A percentile compares a stretch with the other conserved stretches of the same genome.
phyloP scores from a whole-genome alignment of 2,888 invertebrate genomes.

The Drosophila mercatorum region DNA sequence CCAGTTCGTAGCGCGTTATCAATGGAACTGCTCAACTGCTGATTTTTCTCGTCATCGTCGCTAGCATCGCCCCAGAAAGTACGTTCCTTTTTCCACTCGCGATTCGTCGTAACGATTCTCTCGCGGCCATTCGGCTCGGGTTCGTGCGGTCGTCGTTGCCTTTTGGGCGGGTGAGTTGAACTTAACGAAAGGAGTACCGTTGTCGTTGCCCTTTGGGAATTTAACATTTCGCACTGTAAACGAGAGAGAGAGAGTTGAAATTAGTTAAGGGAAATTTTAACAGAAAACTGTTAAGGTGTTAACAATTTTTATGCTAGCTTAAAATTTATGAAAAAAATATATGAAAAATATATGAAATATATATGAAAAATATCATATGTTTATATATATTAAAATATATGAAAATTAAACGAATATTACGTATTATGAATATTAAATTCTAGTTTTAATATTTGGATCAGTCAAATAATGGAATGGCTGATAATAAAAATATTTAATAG shows the following conservation, averaged over 20 bases:
- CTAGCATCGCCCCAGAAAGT: constrained; percentile 75
- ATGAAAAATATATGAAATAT: no score
- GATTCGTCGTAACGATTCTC: constrained; percentile 28
- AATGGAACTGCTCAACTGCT: constrained; percentile 82
- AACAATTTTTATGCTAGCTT: no score
- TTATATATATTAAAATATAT: not conserved
- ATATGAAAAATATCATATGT: no score
- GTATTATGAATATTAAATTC: no score
- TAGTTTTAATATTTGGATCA: no score
- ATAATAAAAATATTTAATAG: not conserved
- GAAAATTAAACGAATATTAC: no score
- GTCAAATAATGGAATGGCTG: no score
- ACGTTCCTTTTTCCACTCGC: constrained; percentile 23
- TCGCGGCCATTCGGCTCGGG: constrained; percentile 38
- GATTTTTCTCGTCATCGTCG: constrained; percentile 78
- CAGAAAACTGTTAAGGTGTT: not conserved
- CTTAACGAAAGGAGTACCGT: constrained; percentile 57
- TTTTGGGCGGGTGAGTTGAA: constrained; percentile 36
- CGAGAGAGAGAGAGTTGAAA: not conserved
- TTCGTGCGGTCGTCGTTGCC: constrained; percentile 26
- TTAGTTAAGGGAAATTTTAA: constrained; percentile 10
- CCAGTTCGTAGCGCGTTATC: constrained; percentile 82
- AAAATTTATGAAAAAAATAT: no score
- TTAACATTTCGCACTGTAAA: not conserved
- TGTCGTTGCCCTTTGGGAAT: not conserved